A percentile compares a stretch with the other conserved stretches of the same genome.
Conservation (phyloP, 2,797 vertebrate species). For the Distichodus sexfasciatus region DNA sequence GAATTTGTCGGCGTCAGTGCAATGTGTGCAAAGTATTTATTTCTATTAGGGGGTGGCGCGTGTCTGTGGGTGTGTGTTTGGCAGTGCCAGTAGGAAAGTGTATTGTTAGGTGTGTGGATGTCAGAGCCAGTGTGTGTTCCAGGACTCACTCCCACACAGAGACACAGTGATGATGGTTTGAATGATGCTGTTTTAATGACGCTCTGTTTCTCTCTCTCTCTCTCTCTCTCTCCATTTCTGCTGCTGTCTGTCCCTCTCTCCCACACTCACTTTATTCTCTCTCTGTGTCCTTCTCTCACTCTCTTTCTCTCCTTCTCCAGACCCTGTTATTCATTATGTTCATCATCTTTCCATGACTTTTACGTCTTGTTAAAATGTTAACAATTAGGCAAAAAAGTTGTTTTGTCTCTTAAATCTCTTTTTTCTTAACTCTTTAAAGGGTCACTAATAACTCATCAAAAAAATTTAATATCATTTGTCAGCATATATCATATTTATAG, state of each 20-base stretch:
- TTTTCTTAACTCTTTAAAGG: no score
- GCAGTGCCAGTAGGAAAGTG: slow-evolving; percentile 25
- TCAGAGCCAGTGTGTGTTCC: neutral
- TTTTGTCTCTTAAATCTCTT: no score
- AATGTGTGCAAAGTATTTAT: slow-evolving; percentile 6
- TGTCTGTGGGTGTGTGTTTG: no score
- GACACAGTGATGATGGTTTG: slow-evolving; percentile 19
- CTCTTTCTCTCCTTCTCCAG: neutral
- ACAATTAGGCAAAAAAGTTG: no score
- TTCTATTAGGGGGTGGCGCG: no score
- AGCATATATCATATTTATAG: no score
- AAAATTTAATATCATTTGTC: no score
- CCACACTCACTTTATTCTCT: neutral
- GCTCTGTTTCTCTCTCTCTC: neutral
- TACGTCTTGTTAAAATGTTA: no score
- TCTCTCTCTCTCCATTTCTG: neutral
- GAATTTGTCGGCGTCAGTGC: slow-evolving; percentile 11
- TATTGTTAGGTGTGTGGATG: neutral
- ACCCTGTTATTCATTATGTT: no score
- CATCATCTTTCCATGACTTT: no score
- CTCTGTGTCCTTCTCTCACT: neutral
- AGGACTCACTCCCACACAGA: neutral
- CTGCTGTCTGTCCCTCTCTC: neutral
- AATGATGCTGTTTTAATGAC: slow-evolving; percentile 32
- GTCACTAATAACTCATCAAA: no score